These are phyloP conservation scores for Sitobion miscanthi DNA, from an alignment of 1,140 invertebrate genomes.

Conservation along the genomic window DNA sequence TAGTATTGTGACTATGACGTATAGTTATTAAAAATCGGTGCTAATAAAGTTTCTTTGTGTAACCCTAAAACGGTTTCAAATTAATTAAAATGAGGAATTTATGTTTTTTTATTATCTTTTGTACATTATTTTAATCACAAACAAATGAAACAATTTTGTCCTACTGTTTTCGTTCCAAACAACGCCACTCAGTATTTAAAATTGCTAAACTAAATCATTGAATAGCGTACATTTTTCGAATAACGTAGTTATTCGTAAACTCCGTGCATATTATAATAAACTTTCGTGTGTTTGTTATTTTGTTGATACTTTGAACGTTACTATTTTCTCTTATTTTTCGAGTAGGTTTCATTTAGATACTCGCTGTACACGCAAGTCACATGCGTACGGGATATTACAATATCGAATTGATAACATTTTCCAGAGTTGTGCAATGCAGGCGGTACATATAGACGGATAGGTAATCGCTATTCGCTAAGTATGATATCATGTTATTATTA, in stretches of 20 bases:
- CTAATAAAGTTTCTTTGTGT: background rate
- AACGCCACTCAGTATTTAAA: background rate
- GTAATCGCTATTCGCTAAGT: background rate
- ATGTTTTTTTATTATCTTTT: background rate
- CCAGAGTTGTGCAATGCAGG: background rate
- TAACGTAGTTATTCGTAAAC: background rate
- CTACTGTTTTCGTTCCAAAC: background rate
- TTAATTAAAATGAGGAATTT: slow-evolving; percentile 16
- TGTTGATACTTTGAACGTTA: background rate
- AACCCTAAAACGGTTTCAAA: background rate
- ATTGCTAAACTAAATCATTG: background rate
- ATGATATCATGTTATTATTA: background rate
- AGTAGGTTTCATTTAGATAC: background rate
- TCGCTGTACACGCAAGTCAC: background rate
- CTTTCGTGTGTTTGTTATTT: background rate
- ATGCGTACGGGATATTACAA: background rate
- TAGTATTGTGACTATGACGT: background rate
- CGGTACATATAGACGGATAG: background rate
- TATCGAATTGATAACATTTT: background rate
- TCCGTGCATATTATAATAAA: background rate
- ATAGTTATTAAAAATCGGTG: background rate
- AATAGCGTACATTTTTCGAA: background rate
- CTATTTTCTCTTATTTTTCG: background rate
- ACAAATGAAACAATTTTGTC: background rate
- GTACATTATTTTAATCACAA: background rate